These are phyloP conservation scores for Dasyurus viverrinus DNA, from an alignment of 2,113 vertebrate species.

Conservation along the genomic window DNA sequence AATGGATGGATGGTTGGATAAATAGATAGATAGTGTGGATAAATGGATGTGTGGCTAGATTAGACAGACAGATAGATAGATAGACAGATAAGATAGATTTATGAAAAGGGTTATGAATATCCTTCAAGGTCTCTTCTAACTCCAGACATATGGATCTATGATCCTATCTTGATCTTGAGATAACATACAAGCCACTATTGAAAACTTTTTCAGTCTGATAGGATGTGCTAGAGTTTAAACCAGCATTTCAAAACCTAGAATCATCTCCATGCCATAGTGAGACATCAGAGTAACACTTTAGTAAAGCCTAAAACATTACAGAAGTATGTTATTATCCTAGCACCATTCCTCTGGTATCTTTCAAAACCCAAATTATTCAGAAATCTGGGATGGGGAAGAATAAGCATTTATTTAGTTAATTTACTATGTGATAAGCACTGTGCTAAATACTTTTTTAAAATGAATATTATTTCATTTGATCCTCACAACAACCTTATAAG, in stretches of 20 bases:
- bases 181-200: background rate
- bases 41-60: no score
- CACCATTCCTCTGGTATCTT: no score
- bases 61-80: no score
- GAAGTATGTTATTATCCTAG: background rate
- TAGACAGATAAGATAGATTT: no score
- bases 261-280: background rate
- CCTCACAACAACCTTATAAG: no score
- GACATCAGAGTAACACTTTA: background rate
- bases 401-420: background rate
- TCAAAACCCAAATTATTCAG: background rate
- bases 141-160: background rate
- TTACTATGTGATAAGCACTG: background rate
- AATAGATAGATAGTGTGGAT: no score
- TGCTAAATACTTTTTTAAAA: background rate
- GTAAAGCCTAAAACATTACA: background rate
- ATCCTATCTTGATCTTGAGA: background rate
- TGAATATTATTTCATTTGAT: background rate
- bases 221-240: background rate
- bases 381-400: background rate
- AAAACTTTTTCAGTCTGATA: background rate
- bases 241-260: background rate
- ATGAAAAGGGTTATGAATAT: background rate
- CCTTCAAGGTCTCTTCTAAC: background rate
- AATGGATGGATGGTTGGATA: no score